Evolutionary conservation across 2,888 invertebrate genomes (phyloP), one percentile per base, ranked within the genome.

Genomic region (Alentia gelatinosa): DNA sequence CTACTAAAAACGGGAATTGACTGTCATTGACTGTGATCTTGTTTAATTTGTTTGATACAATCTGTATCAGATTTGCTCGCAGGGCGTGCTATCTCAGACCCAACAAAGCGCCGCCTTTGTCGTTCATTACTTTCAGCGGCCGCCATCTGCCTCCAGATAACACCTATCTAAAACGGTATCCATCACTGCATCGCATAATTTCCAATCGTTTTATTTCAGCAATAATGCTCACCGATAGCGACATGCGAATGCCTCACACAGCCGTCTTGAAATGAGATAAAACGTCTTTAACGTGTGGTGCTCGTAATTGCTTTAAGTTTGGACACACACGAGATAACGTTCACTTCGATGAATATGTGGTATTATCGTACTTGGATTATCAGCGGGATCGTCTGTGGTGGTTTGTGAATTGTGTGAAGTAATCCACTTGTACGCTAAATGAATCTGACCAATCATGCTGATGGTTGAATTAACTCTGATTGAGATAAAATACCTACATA

Each of bases 21-120:
- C 33, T 74, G 74, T 74, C 74, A 74, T 74, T 74, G 74, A 33
- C 74, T 74, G 30, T 74, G 26, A 74, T 74, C 74, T 35, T 79
- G 79, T 39, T 79, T 79, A 79, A 39, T 79, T 35, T 79, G 79
- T 39, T 37, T 19, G 79, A 79, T 79, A 26, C n/a, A 15, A 79
- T 79, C 79, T 19, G 35, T 12, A 37, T 79, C 5, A 37, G 79
- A 79, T 37, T 68, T 30, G 30, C 5, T 4, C 12, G 68, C 33
- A 30, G n/a, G 12, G 12, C 39, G 79, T 79, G 39, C 39, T 39
- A 37, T 79, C 35, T 79, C 37, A 37, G 15, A 79, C 23, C 1
- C 9, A 37, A 79, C 35, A 79, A 74, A 79, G 37, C 37, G 4
- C 1, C 19, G 1, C 37, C 3, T n/a, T 12, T 23, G 12, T 19